Evolutionary conservation across 1,140 invertebrate genomes (phyloP).

Genomic region (Cepaea nemoralis): DNA sequence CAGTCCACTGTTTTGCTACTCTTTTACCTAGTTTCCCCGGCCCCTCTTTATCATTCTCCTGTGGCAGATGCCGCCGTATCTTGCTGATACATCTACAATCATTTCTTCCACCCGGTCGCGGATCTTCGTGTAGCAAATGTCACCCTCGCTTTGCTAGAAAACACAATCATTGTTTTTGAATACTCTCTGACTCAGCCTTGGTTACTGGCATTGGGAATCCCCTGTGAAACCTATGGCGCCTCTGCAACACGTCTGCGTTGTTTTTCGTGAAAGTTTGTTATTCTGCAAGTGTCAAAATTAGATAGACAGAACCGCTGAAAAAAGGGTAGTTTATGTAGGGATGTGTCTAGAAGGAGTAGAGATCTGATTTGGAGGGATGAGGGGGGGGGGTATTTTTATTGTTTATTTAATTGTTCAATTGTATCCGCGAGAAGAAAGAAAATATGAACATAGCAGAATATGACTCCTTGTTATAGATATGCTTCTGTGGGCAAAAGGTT

Average conservation of each 20-base stretch:
- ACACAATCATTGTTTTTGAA: slow-evolving; percentile 24
- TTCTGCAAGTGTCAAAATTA: slow-evolving; percentile 23
- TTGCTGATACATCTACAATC: background rate
- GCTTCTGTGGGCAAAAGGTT: too few relatives aligned
- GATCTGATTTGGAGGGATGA: too few relatives aligned
- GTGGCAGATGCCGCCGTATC: slow-evolving; percentile 13
- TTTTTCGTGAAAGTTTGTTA: slow-evolving; percentile 10
- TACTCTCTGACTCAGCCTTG: background rate
- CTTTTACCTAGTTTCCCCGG: background rate
- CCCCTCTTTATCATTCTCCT: background rate
- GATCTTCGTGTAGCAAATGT: slow-evolving; percentile 13
- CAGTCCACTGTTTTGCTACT: background rate
- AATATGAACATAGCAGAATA: too few relatives aligned
- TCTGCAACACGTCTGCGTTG: background rate
- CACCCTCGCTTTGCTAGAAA: slow-evolving; percentile 15
- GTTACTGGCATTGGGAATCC: background rate
- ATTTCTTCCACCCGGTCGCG: background rate
- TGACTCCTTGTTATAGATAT: too few relatives aligned
- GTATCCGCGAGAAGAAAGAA: too few relatives aligned
- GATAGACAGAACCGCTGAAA: background rate
- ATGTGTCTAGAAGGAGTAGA: too few relatives aligned
- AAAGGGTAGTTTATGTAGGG: background rate
- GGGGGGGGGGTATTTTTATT: too few relatives aligned
- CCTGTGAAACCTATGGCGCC: background rate
- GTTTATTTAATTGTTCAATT: too few relatives aligned